Conservation (phyloP, 2,113 vertebrate species). For the Steatornis caripensis region DNA sequence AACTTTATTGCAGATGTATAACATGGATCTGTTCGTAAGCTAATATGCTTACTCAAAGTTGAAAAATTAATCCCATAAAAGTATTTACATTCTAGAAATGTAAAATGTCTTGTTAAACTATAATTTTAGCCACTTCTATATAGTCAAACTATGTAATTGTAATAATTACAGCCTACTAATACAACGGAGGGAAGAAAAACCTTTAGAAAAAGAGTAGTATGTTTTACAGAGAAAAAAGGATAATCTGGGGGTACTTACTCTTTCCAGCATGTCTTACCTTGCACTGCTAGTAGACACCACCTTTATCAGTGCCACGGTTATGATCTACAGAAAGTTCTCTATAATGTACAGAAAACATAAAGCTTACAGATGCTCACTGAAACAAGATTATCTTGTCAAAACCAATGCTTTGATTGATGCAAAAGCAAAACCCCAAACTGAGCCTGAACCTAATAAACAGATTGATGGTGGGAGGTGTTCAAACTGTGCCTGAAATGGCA, state of each 20-base stretch:
- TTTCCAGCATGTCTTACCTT: neutral
- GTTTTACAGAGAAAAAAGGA: neutral
- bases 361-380: neutral
- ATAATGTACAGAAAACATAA: neutral
- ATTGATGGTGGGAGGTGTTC: neutral
- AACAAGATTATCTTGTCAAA: neutral
- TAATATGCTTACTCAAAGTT: neutral
- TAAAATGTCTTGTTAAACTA: neutral
- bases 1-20: neutral
- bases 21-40: neutral
- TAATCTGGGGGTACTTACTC: neutral
- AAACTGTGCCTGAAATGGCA: neutral
- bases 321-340: neutral
- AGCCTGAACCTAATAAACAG: neutral
- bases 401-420: neutral
- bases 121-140: neutral
- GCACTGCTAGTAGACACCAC: neutral
- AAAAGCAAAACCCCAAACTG: neutral
- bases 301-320: neutral
- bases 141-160: neutral
- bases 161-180: neutral
- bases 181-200: neutral
- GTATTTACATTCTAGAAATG: neutral
- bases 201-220: neutral
- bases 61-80: neutral